These are phyloP conservation scores for Laticauda colubrina DNA, from an alignment of 2,113 vertebrate species.

Conservation along the genomic window DNA sequence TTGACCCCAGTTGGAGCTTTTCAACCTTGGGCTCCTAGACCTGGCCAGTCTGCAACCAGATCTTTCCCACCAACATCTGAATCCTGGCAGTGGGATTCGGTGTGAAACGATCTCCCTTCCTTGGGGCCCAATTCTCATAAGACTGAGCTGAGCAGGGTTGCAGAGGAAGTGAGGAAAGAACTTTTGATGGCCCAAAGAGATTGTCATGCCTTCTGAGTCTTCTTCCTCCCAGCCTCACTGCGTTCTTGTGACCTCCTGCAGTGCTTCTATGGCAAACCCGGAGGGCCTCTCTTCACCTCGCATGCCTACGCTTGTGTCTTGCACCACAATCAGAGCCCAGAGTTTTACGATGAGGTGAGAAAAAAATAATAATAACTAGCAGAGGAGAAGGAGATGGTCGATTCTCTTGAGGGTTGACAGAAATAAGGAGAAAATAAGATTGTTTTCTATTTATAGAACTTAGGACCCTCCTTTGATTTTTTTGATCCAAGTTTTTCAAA, in stretches of 20 bases:
- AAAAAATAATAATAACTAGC: not conserved
- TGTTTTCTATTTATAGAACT: not conserved
- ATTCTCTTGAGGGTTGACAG: not conserved
- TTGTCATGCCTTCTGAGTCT: not conserved
- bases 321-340: slow-evolving; percentile 94
- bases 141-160: not conserved
- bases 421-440: not conserved
- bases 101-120: not conserved
- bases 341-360: slow-evolving; percentile 96
- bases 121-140: not conserved
- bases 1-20: not conserved
- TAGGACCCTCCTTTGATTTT: not conserved
- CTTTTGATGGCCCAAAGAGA: not conserved
- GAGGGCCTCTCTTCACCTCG: slow-evolving; percentile 80
- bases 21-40: not conserved
- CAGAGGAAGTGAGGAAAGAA: not conserved
- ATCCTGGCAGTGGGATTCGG: not conserved
- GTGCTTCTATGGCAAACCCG: slow-evolving; percentile 94
- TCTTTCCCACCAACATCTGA: not conserved
- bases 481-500: not conserved
- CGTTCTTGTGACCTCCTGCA: slow-evolving; percentile 60
- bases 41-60: not conserved
- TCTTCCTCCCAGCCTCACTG: not conserved
- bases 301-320: slow-evolving; percentile 81
- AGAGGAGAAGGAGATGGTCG: not conserved